Conservation (phyloP, 2,113 vertebrate species). For the Nothocercus julius region DNA sequence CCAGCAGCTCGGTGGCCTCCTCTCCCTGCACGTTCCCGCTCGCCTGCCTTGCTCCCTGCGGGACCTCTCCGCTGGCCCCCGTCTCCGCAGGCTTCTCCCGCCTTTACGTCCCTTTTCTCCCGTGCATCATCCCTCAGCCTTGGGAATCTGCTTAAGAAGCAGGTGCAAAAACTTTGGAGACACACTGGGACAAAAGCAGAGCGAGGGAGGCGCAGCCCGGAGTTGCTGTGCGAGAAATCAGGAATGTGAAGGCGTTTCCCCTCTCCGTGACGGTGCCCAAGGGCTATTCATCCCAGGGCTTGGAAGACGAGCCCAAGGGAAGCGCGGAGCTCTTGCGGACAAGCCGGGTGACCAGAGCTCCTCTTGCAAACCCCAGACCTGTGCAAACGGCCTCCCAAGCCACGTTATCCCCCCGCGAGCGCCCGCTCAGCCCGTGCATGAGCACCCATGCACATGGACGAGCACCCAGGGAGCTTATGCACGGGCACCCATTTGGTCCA, state of each 20-base stretch:
- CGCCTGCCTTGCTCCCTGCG: conserved; percentile 9
- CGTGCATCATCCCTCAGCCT: background rate
- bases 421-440: background rate
- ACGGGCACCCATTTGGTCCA: background rate
- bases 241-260: background rate
- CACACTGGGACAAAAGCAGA: background rate
- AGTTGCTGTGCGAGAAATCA: background rate
- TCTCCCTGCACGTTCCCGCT: background rate
- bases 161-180: background rate
- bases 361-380: background rate
- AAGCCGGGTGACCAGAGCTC: background rate
- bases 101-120: background rate
- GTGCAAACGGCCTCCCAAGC: background rate
- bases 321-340: fast-evolving
- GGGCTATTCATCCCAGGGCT: background rate
- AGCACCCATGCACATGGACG: too few species aligned
- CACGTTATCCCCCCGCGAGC: background rate
- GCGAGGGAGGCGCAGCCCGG: too few species aligned
- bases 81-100: background rate
- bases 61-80: background rate
- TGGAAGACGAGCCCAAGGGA: background rate
- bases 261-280: background rate
- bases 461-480: background rate
- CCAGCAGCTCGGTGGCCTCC: background rate
- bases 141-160: background rate